A percentile compares a stretch with the other conserved stretches of the same genome.
Evolutionary conservation across 2,113 vertebrate genomes (phyloP).

Genomic region (Phyllostomus discolor): DNA sequence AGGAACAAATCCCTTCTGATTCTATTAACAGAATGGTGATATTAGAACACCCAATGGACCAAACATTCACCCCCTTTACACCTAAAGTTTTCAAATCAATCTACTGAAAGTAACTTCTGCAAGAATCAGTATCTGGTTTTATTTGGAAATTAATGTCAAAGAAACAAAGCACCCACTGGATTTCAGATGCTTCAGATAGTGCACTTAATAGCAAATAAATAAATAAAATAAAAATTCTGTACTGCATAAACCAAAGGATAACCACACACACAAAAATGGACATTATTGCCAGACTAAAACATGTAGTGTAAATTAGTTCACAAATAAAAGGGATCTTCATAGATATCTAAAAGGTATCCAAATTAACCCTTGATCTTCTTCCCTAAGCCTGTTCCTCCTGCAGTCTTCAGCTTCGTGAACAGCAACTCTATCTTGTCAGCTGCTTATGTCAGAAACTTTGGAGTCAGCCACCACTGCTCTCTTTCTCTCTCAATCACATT

Average conservation of each 20-base stretch:
- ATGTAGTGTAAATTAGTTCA: neutral
- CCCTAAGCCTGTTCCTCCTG: neutral
- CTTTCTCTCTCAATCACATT: neutral
- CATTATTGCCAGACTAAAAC: neutral
- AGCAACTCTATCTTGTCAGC: neutral
- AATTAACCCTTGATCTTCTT: neutral
- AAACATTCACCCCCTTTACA: neutral
- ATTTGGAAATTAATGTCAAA: conserved; percentile 21
- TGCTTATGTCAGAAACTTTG: neutral
- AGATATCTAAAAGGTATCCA: neutral
- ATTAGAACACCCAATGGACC: neutral
- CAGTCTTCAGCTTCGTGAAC: neutral
- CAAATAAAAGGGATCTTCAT: neutral
- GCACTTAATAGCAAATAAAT: neutral
- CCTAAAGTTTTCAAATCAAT: neutral
- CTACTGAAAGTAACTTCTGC: neutral
- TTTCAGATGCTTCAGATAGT: neutral
- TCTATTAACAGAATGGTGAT: neutral
- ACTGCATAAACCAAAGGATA: neutral
- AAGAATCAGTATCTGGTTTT: neutral
- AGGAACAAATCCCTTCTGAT: neutral
- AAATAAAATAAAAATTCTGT: neutral
- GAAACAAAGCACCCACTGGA: neutral
- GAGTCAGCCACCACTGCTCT: neutral
- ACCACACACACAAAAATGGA: neutral